A percentile compares a stretch with the other conserved stretches of the same genome.
Evolutionary conservation across 2,888 invertebrate species (phyloP).

Genomic region (Tetragonula carbonaria): DNA sequence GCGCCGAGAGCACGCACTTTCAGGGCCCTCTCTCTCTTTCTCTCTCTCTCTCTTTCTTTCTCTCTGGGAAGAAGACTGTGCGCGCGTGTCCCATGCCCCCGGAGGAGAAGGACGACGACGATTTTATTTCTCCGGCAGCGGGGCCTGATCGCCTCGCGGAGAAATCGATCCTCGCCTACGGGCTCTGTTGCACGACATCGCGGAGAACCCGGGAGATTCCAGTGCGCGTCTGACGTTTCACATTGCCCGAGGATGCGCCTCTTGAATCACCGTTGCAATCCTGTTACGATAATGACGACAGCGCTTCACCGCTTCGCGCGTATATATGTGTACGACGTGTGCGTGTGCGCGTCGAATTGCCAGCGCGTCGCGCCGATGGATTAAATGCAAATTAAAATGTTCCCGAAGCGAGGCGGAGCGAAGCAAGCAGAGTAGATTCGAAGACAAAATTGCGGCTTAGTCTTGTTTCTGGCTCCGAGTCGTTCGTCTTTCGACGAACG

Average conservation of each 20-base stretch:
- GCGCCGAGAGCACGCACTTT: constrained; percentile 77
- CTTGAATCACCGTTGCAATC: constrained; percentile 61
- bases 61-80: constrained; percentile 40
- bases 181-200: constrained; percentile 58
- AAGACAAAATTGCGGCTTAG: constrained; percentile 38
- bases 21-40: constrained; percentile 28
- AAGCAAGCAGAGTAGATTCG: constrained; percentile 12
- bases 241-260: constrained; percentile 41
- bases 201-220: constrained; percentile 53
- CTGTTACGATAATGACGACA: constrained; percentile 64
- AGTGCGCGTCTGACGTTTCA: constrained; percentile 34
- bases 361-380: constrained; percentile 24
- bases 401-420: constrained; percentile 25
- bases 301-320: constrained; percentile 10
- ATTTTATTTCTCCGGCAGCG: constrained; percentile 38
- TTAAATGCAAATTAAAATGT: constrained; percentile 62
- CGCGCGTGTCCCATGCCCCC: constrained; percentile 59
- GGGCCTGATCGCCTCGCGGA: constrained; percentile 32
- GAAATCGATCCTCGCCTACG: constrained; percentile 72
- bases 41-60: constrained; percentile 39
- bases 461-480: not conserved
- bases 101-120: constrained; percentile 18
- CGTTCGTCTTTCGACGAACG: constrained; percentile 1
- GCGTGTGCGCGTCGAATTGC: not conserved
- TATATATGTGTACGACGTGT: not conserved